Evolutionary conservation across 1,140 invertebrate genomes (phyloP), one percentile per base, ranked within the genome.

Genomic region (Holcopasites calliopsidis): DNA sequence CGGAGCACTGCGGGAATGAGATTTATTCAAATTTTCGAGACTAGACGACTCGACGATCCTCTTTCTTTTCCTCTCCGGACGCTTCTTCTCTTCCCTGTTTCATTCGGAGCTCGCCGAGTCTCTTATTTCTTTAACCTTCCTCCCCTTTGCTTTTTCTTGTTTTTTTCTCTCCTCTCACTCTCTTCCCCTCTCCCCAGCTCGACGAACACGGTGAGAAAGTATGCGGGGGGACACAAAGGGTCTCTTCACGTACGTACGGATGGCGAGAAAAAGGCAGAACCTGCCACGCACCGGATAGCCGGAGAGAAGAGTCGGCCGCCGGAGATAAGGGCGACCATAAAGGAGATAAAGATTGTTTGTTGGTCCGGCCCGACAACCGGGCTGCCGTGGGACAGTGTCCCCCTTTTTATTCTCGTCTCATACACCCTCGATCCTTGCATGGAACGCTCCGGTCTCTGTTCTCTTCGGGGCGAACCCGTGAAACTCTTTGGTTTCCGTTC

Each of bases 311-410:
- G 74, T 76, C 80, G 62, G 52, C 35, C 31, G 77, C 54, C 64
- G 66, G 64, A 80, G 84, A 87, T 86, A 87, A 85, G 79, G 73
- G 60, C 60, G 71, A 47, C 76, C 62, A 62, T 73, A 77, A 80
- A 86, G 73, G 76, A 85, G 86, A 88, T 87, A 89, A 87, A 85
- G 76, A 87, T 87, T 88, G 87, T 88, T 88, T 86, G 86, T 88
- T 86, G 87, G 81, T 82, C 83, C 80, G 72, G 79, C 69, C 73
- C n/a, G 68, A 77, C 77, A 42, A 70, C 65, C 58, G 71, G 68
- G 76, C 77, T 76, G 61, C 72, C 75, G 79, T 76, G 71, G 75
- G 69, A 77, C 71, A 78, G 40, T 61, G 58, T 42, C 16, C 65
- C 26, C n/a, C 58, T 55, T 68, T 73, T 85, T 68, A 49, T 74